phyloP scores from a whole-genome alignment of 2,113 vertebrate species.

The Xenopus borealis region DNA sequence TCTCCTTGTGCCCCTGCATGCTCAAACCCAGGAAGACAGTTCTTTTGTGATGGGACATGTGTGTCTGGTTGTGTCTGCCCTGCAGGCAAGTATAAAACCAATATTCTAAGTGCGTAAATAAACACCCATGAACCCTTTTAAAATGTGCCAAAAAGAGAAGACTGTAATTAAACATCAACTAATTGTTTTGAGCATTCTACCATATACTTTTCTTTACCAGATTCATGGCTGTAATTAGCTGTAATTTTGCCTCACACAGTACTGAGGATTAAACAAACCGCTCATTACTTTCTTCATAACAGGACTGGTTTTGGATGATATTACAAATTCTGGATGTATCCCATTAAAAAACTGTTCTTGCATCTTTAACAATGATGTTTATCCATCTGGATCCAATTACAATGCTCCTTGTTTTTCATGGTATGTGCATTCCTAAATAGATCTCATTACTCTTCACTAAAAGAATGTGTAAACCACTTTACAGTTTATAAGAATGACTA shows the following conservation, averaged over 20 bases:
- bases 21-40: constrained; percentile 20
- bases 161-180: too few species aligned
- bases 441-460: too few species aligned
- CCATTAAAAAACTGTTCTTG: constrained; percentile 61
- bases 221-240: too few species aligned
- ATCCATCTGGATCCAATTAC: constrained; percentile 57
- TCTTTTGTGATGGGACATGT: constrained; percentile 33
- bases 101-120: too few species aligned
- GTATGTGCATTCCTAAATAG: constrained; percentile 50
- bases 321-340: constrained; percentile 63
- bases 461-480: too few species aligned
- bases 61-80: constrained; percentile 23
- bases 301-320: constrained; percentile 71
- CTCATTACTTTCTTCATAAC: constrained; percentile 1
- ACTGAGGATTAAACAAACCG: neutral
- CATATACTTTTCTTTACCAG: too few species aligned
- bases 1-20: constrained; percentile 24
- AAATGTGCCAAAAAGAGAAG: too few species aligned
- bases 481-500: too few species aligned
- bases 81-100: constrained; percentile 1
- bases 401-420: constrained; percentile 61
- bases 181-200: too few species aligned
- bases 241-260: neutral
- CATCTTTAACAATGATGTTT: constrained; percentile 59
- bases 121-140: too few species aligned